A percentile compares a stretch with the other conserved stretches of the same genome.
Evolutionary conservation across 2,113 vertebrate genomes (phyloP).

Genomic region (Oxyura jamaicensis): DNA sequence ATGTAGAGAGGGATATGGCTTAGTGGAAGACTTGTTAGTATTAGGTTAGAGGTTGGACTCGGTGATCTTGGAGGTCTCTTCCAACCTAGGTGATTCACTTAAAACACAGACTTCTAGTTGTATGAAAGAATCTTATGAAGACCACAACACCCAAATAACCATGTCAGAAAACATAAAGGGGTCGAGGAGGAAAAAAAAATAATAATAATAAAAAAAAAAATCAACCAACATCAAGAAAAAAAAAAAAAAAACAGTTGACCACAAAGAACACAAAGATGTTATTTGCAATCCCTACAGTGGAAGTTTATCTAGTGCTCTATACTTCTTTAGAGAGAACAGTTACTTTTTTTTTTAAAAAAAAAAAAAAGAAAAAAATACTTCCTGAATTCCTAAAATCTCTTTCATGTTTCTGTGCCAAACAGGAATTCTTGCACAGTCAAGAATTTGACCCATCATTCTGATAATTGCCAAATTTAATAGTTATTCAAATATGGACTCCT

Average conservation of each 20-base stretch:
- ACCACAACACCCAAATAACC: background rate
- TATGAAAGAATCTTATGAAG: background rate
- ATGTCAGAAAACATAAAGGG: fast-evolving
- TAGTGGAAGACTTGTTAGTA: too few species aligned
- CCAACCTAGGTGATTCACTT: too few species aligned
- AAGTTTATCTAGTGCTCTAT: background rate
- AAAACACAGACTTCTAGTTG: background rate
- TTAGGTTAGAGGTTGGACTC: too few species aligned
- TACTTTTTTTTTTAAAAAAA: background rate
- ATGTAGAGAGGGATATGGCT: too few species aligned
- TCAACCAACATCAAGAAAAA: too few species aligned
- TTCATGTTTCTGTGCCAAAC: background rate
- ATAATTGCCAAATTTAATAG: background rate
- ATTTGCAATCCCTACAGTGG: background rate
- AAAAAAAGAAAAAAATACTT: background rate
- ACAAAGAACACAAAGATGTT: background rate
- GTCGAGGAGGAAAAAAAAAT: too few species aligned
- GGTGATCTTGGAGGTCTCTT: too few species aligned
- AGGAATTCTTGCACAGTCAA: background rate
- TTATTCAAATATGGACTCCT: background rate
- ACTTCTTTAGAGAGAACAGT: background rate
- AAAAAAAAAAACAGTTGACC: background rate
- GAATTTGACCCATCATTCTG: background rate
- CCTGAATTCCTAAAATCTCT: background rate
- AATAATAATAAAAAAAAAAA: too few species aligned